Base-by-base conservation (phyloP, 2,888 invertebrate species). In the Watsonalla cultraria region DNA sequence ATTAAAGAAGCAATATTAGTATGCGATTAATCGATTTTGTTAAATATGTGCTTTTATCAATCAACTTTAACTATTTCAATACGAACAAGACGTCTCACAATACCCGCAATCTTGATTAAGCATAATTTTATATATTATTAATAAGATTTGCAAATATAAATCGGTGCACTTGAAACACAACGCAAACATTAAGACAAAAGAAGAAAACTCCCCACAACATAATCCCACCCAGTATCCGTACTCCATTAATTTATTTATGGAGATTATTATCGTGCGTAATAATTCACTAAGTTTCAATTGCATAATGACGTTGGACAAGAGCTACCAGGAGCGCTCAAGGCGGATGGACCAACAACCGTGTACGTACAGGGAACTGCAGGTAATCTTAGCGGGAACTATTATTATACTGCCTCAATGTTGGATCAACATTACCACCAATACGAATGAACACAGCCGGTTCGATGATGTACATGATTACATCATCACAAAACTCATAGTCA, bases 221-320 rank as follows among this genome's bases (percentile, higher is more conserved):
- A 80, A 80, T 78, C 74, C 64, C 63, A 48, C 59, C 76, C 75
- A 68, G 72, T 73, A 75, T 74, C 68, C 65, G 66, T 70, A 73
- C 73, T 68, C 73, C 76, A 81, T 88, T 84, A 87, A 85, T 89
- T 88, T 89, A 88, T 89, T 89, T 89, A 89, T 84, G 80, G 67
- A 84, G 87, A 89, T 87, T 86, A 86, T 88, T 85, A 90, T 87
- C 86, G 81, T 84, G 84, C 80, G 86, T 90, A 85, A 90, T 90
- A 90, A 86, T 88, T 90, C 90, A 90, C 86, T 86, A 89, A 90
- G 86, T 87, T 90, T 90, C 90, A 90, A 90, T 90, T 90, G 90
- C 90, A 86, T 90, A 90, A 90, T 90, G 86, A 87, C 74, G 83
- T 84, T 83, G 71, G 86, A 86, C 86, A 82, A 42, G 76, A 71